Conservation (phyloP, 2,888 invertebrate species). For the Papilio gigon region DNA sequence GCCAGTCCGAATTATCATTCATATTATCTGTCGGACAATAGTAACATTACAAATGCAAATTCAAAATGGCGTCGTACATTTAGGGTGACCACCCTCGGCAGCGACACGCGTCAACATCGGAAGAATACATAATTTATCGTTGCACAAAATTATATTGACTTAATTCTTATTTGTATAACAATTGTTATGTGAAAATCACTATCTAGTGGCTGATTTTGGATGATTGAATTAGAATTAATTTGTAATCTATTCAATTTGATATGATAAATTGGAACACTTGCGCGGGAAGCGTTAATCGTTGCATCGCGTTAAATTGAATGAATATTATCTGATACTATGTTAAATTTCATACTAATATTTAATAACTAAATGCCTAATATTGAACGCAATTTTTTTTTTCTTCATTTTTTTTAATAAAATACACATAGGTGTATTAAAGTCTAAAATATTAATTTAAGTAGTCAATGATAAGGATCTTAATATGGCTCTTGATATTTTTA, state of each 20-base stretch:
- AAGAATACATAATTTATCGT: constrained; percentile 64
- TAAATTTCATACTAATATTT: constrained; percentile 11
- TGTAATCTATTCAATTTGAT: constrained; percentile 6
- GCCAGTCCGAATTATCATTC: constrained; percentile 25
- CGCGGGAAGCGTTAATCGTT: not conserved
- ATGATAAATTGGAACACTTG: constrained; percentile 17
- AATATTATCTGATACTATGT: constrained; percentile 8
- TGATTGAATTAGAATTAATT: constrained; percentile 28
- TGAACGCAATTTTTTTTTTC: not conserved
- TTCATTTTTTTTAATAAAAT: not conserved
- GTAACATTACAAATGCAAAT: constrained; percentile 67
- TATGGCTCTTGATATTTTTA: not conserved
- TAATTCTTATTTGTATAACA: constrained; percentile 63
- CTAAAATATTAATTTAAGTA: constrained; percentile 1
- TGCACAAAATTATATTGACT: constrained; percentile 69
- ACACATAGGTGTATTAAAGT: too few species aligned
- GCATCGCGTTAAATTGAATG: constrained; percentile 2
- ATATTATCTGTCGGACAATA: constrained; percentile 49
- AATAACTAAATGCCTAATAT: not conserved
- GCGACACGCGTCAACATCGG: constrained; percentile 63
- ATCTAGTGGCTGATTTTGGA: constrained; percentile 33
- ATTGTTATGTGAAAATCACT: constrained; percentile 57
- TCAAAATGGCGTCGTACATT: constrained; percentile 68
- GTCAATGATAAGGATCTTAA: not conserved
- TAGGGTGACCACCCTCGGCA: constrained; percentile 65